A percentile compares a stretch with the other conserved stretches of the same genome.
These are phyloP conservation scores for Xylocopa sonorina DNA, from an alignment of 1,140 invertebrate genomes.

Conservation along the genomic window DNA sequence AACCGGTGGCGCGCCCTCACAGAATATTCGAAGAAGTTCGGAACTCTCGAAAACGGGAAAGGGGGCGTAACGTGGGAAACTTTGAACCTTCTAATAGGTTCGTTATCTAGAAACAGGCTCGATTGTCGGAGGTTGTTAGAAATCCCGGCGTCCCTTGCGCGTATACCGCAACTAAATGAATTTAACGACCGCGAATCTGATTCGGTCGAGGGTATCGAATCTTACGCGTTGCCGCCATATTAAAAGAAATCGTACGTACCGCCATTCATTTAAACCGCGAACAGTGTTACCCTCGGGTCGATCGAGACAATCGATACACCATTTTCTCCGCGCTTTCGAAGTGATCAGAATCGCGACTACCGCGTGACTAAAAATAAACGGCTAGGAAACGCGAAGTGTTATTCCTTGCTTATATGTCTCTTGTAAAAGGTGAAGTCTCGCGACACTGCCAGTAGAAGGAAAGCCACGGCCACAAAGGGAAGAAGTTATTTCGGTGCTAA, in stretches of 20 bases:
- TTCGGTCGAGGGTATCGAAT: neutral
- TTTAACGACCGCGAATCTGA: neutral
- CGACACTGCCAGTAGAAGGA: neutral
- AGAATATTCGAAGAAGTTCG: slow-evolving; percentile 1
- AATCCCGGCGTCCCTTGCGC: neutral
- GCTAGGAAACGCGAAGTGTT: neutral
- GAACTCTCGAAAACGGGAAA: neutral
- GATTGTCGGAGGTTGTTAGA: neutral
- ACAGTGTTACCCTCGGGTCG: neutral
- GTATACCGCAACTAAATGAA: neutral
- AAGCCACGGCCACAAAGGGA: slow-evolving; percentile 29
- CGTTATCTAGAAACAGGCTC: slow-evolving; percentile 22
- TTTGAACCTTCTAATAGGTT: slow-evolving; percentile 22
- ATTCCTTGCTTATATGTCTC: neutral
- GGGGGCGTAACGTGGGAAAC: neutral
- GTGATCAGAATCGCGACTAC: neutral
- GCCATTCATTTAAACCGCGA: neutral
- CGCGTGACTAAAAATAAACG: slow-evolving; percentile 20
- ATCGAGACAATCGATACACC: neutral
- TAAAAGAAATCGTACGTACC: neutral
- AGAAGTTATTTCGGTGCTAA: slow-evolving; percentile 72
- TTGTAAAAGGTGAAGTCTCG: slow-evolving; percentile 23
- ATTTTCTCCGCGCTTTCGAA: neutral
- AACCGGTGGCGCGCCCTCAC: neutral
- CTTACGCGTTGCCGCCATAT: neutral